These are phyloP conservation scores for Pammene aurita DNA, from an alignment of 2,888 invertebrate genomes.

Conservation along the genomic window DNA sequence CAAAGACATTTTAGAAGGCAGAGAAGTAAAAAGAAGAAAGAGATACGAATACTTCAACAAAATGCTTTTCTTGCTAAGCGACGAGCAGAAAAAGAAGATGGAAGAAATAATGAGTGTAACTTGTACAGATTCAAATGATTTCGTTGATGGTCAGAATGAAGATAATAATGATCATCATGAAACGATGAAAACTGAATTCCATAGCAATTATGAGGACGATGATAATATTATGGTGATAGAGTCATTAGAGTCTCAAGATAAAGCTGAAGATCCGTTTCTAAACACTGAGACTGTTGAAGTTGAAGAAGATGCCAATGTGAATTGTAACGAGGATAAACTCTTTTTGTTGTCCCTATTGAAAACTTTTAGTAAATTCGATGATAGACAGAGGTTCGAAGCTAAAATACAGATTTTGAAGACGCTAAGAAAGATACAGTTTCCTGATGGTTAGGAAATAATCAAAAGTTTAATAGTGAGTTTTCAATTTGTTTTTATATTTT, in stretches of 20 bases:
- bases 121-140: not conserved
- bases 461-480: not conserved
- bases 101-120: conserved; percentile 34
- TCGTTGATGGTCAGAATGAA: conserved; percentile 39
- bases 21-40: conserved; percentile 54
- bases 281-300: not conserved
- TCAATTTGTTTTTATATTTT: no score
- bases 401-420: conserved; percentile 63
- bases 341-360: conserved; percentile 64
- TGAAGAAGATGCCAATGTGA: conserved; percentile 48
- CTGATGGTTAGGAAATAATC: not conserved
- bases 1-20: conserved; percentile 46
- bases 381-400: conserved; percentile 62
- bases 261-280: not conserved
- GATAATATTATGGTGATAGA: conserved; percentile 16
- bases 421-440: conserved; percentile 48
- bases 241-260: not conserved
- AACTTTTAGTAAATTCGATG: conserved; percentile 58
- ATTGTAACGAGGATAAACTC: conserved; percentile 61
- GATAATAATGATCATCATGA: conserved; percentile 44
- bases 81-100: conserved; percentile 41
- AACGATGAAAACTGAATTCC: conserved; percentile 8
- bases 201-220: not conserved
- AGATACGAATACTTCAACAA: conserved; percentile 59
- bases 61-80: conserved; percentile 55